Percentiles rank a stretch among this genome's conserved stretches.
These are phyloP conservation scores for Thumatha senex DNA, from an alignment of 2,888 invertebrate species.

Conservation along the genomic window DNA sequence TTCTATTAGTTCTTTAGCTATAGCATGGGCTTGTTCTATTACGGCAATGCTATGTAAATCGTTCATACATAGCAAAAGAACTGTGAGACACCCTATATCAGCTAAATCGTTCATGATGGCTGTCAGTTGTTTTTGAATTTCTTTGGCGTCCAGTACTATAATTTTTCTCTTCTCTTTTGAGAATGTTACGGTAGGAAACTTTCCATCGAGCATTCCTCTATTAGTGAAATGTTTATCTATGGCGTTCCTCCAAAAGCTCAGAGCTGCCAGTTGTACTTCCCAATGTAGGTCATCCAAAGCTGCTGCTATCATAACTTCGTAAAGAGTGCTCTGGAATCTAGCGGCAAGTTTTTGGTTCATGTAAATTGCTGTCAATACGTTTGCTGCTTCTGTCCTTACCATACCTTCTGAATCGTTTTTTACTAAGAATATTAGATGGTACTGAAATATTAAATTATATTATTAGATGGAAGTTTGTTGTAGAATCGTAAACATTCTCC, in stretches of 20 bases:
- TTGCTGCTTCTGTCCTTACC: conserved; percentile 86
- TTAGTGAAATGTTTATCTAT: conserved; percentile 76
- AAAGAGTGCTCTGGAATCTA: conserved; percentile 74
- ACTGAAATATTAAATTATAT: too few relatives aligned
- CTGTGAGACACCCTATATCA: conserved; percentile 85
- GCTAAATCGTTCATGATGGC: conserved; percentile 85
- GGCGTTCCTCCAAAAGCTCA: conserved; percentile 86
- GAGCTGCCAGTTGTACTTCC: conserved; percentile 88
- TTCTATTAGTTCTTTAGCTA: conserved; percentile 71
- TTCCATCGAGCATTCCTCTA: conserved; percentile 88
- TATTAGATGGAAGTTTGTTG: too few relatives aligned
- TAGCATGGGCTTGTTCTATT: conserved; percentile 80
- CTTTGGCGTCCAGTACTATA: conserved; percentile 84
- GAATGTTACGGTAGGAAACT: conserved; percentile 88
- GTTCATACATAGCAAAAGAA: conserved; percentile 83
- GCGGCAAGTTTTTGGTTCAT: conserved; percentile 81
- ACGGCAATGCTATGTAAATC: too few relatives aligned
- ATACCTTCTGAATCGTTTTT: conserved; percentile 86
- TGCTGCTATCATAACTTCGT: conserved; percentile 83
- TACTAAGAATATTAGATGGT: conserved; percentile 57
- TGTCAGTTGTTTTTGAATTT: conserved; percentile 83
- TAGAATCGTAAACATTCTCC: too few relatives aligned
- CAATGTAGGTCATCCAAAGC: conserved; percentile 87
- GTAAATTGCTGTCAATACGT: conserved; percentile 84
- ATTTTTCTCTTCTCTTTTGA: conserved; percentile 89